Conservation (phyloP, 1,140 invertebrate species). For the Sycophaga agraensis region DNA sequence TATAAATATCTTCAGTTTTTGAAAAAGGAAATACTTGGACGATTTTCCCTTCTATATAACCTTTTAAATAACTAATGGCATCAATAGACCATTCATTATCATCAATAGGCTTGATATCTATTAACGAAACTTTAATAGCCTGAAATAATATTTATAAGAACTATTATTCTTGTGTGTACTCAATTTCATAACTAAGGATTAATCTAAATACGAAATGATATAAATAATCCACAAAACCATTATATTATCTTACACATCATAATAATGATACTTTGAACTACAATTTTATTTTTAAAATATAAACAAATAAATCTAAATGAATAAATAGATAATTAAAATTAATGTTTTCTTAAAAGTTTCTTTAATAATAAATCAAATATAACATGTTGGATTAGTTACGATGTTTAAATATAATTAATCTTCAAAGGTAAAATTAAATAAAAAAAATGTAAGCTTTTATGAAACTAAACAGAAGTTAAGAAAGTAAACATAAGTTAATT, state of each 20-base stretch:
- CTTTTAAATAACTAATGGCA: constrained; percentile 25
- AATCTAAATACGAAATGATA: not conserved
- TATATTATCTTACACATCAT: constrained; percentile 8
- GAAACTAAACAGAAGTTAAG: too few species aligned
- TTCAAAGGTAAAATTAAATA: too few species aligned
- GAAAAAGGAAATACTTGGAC: constrained; percentile 30
- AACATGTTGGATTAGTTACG: too few species aligned
- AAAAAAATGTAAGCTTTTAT: too few species aligned
- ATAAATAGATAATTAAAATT: not conserved
- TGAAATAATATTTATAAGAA: constrained; percentile 25
- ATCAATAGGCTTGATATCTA: constrained; percentile 36
- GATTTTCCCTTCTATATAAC: not conserved
- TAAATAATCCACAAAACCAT: not conserved
- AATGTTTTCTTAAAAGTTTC: too few species aligned
- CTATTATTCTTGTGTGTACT: not conserved
- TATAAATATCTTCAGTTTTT: constrained; percentile 29
- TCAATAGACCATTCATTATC: constrained; percentile 34
- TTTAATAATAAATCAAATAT: too few species aligned
- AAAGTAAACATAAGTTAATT: too few species aligned
- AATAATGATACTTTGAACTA: not conserved
- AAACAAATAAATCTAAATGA: not conserved
- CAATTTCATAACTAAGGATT: not conserved
- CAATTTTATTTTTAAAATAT: not conserved
- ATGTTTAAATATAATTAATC: too few species aligned
- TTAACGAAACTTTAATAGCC: constrained; percentile 48